phyloP scores from a whole-genome alignment of 2,888 invertebrate genomes.

The Autographa pulchrina region DNA sequence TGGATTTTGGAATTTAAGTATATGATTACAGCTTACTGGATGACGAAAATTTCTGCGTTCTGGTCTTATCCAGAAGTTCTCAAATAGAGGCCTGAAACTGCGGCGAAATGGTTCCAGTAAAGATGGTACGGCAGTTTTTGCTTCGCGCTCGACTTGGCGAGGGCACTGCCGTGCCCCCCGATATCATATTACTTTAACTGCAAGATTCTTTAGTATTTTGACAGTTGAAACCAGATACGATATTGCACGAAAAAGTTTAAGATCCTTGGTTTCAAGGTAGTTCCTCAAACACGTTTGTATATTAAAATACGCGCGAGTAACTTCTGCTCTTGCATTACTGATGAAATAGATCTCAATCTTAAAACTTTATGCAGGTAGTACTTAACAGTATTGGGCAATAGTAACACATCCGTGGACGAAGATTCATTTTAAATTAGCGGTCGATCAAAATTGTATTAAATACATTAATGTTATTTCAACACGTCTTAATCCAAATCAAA shows the following conservation, averaged over 20 bases:
- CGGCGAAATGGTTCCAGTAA: too few relatives aligned
- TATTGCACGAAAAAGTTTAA: slow-evolving; percentile 21
- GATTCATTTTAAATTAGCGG: neutral
- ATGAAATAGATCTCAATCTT: slow-evolving; percentile 42
- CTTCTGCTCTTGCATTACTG: slow-evolving; percentile 29
- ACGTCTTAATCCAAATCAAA: neutral
- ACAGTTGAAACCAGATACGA: slow-evolving; percentile 14
- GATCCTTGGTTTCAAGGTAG: slow-evolving; percentile 45
- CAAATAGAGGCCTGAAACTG: too few relatives aligned
- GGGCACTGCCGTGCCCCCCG: too few relatives aligned
- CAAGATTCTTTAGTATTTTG: neutral
- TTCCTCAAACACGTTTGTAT: slow-evolving; percentile 35
- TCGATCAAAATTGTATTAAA: neutral
- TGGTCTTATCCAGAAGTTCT: too few relatives aligned
- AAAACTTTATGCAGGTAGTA: slow-evolving; percentile 1
- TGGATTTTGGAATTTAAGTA: too few relatives aligned
- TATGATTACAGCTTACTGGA: too few relatives aligned
- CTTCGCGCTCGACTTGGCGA: too few relatives aligned
- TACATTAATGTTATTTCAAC: neutral
- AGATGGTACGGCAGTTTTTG: too few relatives aligned
- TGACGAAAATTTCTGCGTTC: too few relatives aligned
- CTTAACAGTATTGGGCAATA: neutral
- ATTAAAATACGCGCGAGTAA: slow-evolving; percentile 14
- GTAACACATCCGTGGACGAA: neutral
- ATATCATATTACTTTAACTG: slow-evolving; percentile 6